A percentile compares a stretch with the other conserved stretches of the same genome.
Evolutionary conservation across 1,140 invertebrate species (phyloP).

Genomic region (Drosophila santomea): DNA sequence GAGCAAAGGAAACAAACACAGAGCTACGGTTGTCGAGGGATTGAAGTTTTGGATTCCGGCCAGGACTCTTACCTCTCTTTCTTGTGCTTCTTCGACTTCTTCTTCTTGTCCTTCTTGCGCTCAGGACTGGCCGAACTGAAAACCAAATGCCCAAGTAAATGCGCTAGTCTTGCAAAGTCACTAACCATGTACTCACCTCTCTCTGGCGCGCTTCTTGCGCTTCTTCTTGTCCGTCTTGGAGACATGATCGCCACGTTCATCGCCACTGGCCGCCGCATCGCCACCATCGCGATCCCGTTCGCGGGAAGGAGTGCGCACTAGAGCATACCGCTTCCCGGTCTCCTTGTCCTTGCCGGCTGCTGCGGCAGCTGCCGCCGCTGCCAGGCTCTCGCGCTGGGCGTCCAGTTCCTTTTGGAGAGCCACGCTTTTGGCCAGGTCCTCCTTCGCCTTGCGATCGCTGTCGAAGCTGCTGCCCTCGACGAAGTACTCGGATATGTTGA

Average conservation of each 20-base stretch:
- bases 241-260: slow-evolving; percentile 68
- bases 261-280: slow-evolving; percentile 38
- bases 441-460: slow-evolving; percentile 92
- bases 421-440: slow-evolving; percentile 88
- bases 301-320: slow-evolving; percentile 88
- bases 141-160: background rate
- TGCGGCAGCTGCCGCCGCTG: slow-evolving; percentile 85
- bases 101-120: slow-evolving; percentile 88
- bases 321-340: slow-evolving; percentile 86
- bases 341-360: slow-evolving; percentile 81
- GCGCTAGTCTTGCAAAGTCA: background rate
- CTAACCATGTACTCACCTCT: slow-evolving; percentile 59
- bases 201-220: slow-evolving; percentile 80
- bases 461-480: slow-evolving; percentile 97
- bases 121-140: slow-evolving; percentile 87
- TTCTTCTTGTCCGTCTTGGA: slow-evolving; percentile 86
- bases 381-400: slow-evolving; percentile 84
- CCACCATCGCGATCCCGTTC: slow-evolving; percentile 47
- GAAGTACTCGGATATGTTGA: slow-evolving; percentile 97
- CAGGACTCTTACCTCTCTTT: slow-evolving; percentile 87
- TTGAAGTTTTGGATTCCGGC: slow-evolving; percentile 6
- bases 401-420: slow-evolving; percentile 86
- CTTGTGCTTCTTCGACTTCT: slow-evolving; percentile 89
- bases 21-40: slow-evolving; percentile 57
- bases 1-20: slow-evolving; percentile 54